Base-by-base conservation (phyloP, 2,797 vertebrate genomes). In the Halcyon badia region DNA sequence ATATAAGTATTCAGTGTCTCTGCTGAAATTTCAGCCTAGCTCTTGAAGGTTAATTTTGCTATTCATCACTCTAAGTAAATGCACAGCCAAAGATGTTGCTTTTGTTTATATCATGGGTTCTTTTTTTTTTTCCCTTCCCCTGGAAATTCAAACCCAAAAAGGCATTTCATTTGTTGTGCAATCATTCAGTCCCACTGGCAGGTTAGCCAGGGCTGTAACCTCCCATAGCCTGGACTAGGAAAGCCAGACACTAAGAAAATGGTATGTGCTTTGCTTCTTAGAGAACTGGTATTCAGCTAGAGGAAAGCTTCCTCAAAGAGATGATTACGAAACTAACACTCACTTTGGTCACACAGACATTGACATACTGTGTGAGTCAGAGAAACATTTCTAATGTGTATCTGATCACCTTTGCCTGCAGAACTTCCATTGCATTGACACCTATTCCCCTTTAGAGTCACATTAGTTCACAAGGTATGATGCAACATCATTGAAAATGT, bases 401-500 rank as follows among this genome's bases (percentile, higher is more conserved):
- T 33, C 64, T 44, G 71, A 83, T 71, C 72, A 78, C 83, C 75
- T 81, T 19, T 78, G 64, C 95, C 72, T 81, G 82, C 68, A 83
- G 62, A 96, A 64, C 31, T 85, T 61, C 78, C 71, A 48, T 8
- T 41, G 35, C 81, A 61, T 33, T 54, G 75, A 69, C 72, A 89
- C 25, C 1, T 1, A 76, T 89, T 94, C 51, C 79, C 64, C 69
- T 92, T 76, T 79, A 82, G 81, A 78, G 64, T 85, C 89, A 70
- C 46, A 89, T 86, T 90, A 81, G 76, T 72, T 89, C 82, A 66
- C 57, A 73, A 83, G 76, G 76, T n/a, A 52, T 64, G 72, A 95
- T 86, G 94, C 61, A 92, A 92, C 69, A 86, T 91, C 92, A 90
- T 52, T 89, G 94, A 68, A 86, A 93, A 95, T 75, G 92, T 89